A percentile compares a stretch with the other conserved stretches of the same genome.
Evolutionary conservation across 2,888 invertebrate genomes (phyloP).

Genomic region (Bugulina stolonifera): DNA sequence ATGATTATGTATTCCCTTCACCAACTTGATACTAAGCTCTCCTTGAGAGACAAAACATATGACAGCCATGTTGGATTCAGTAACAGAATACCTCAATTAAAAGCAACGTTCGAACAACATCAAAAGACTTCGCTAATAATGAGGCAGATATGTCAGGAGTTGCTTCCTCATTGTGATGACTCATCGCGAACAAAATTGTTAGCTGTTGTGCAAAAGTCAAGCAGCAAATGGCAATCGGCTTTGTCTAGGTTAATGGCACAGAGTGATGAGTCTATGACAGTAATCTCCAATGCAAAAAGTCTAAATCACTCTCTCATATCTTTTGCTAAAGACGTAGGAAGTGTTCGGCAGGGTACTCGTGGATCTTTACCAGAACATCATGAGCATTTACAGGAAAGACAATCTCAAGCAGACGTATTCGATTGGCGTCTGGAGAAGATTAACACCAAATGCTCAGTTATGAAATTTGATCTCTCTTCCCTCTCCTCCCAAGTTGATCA

Average conservation of each 20-base stretch:
- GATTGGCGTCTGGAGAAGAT: slow-evolving; percentile 7
- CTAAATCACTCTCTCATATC: neutral
- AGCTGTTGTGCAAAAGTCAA: neutral
- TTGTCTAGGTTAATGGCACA: neutral
- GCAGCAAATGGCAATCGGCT: slow-evolving; percentile 5
- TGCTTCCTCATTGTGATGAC: neutral
- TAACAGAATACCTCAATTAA: neutral
- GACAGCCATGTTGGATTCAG: neutral
- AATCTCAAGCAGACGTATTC: slow-evolving; percentile 9
- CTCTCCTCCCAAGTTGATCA: neutral
- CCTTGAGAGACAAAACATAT: neutral
- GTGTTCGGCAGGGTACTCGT: neutral
- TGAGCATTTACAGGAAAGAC: slow-evolving; percentile 6
- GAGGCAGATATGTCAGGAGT: slow-evolving; percentile 19
- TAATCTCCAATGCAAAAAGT: neutral
- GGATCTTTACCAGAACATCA: slow-evolving; percentile 11
- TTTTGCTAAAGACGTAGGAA: slow-evolving; percentile 11
- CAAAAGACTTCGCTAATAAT: neutral
- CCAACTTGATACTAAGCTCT: neutral
- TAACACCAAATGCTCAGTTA: neutral
- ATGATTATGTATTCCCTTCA: neutral
- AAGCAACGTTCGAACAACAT: slow-evolving; percentile 19
- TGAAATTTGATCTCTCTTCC: neutral
- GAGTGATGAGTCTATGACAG: slow-evolving; percentile 8
- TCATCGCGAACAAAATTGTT: neutral